These are phyloP conservation scores for Andrena haemorrhoa DNA, from an alignment of 2,888 invertebrate genomes.

Conservation along the genomic window DNA sequence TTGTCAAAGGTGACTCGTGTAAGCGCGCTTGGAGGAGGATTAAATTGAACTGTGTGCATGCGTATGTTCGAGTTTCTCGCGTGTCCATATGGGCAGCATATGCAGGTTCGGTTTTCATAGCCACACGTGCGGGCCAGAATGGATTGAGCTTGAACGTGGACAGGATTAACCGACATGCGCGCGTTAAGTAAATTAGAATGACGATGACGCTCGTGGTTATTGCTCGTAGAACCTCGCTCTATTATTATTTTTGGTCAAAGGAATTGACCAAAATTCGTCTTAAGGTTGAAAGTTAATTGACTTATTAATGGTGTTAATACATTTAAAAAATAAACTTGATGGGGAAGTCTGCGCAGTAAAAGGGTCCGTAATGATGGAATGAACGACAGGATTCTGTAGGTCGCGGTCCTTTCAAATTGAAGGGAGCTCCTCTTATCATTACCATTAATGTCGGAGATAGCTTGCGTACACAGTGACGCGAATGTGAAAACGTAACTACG, in stretches of 20 bases:
- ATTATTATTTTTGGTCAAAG: no score
- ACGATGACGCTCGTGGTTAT: conserved; percentile 20
- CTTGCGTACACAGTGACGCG: conserved; percentile 5
- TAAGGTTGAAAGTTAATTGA: no score
- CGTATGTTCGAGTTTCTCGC: conserved; percentile 26
- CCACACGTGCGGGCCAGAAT: conserved; percentile 64
- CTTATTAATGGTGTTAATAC: no score
- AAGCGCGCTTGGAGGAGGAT: conserved; percentile 15
- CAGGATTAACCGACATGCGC: conserved; percentile 31
- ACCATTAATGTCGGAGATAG: conserved; percentile 27
- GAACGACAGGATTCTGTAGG: neutral
- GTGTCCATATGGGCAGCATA: conserved; percentile 73
- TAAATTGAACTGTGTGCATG: neutral
- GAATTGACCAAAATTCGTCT: no score
- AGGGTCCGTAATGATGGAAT: neutral
- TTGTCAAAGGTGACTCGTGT: conserved; percentile 1
- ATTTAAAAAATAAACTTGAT: neutral
- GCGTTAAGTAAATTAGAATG: conserved; percentile 41
- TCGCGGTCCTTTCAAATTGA: neutral
- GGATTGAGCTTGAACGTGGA: conserved; percentile 30
- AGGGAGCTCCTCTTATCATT: conserved; percentile 26
- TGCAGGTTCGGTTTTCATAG: conserved; percentile 57
- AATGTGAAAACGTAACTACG: neutral
- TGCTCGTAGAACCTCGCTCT: neutral
- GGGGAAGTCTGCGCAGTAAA: neutral